Base-by-base conservation (phyloP, 2,888 invertebrate species). In the Phengaris arion region DNA sequence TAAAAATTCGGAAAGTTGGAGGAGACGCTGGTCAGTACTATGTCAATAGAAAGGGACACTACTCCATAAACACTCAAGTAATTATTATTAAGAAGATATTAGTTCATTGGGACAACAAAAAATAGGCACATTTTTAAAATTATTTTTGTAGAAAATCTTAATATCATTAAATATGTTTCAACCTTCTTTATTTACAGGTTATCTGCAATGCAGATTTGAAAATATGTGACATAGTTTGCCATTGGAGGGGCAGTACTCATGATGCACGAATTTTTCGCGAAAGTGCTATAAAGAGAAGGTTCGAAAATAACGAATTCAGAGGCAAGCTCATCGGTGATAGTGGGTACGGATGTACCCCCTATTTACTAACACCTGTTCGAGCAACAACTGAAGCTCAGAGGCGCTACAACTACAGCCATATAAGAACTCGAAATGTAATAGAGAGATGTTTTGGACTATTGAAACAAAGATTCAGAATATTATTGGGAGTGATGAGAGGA, bases 1-100 rank as follows among this genome's bases (percentile, higher is more conserved):
- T 22, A 22, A 22, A 22, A 22, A 22, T 22, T 15, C 57, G 69
- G 35, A 77, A 76, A 74, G 74, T 76, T 8, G 69, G 64, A 13
- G 75, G 75, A 54, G 54, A 54, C 10, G 74, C 55, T 68, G 77
- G 77, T 3, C 77, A 77, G 52, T 77, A 74, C 48, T 75, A 68
- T 68, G 55, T 75, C 7, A 77, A 77, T 59, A 52, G 74, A 46
- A 77, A 75, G 74, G 77, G 75, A 68, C 68, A 75, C 2, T 74
- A 55, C n/a, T 77, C 75, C 5, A 74, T 77, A 15, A 77, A 77
- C 35, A 48, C 52, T 10, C 74, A 76, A 55, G 55, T 73, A 70
- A 51, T 68, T 68, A 68, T 45, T 68, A 68, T 9, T 13, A 13
- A 45, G 45, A 13, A 13, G 4, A 0, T 35, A 35, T 68, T 46